These are phyloP conservation scores for Polietes domitor DNA, from an alignment of 2,888 invertebrate genomes.

Conservation along the genomic window DNA sequence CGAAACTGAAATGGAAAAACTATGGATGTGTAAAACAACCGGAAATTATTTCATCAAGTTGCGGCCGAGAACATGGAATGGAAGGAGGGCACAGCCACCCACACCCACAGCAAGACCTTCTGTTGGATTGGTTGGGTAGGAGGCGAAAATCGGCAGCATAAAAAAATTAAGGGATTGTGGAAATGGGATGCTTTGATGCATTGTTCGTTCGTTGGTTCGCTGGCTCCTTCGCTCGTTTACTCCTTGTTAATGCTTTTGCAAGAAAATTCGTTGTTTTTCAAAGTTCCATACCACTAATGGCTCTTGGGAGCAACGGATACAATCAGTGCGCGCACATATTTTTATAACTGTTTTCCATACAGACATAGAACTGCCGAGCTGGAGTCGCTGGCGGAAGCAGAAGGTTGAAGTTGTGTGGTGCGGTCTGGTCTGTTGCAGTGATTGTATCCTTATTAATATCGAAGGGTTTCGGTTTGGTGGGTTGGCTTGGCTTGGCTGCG, in stretches of 20 bases:
- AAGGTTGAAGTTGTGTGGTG: background rate
- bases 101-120: background rate
- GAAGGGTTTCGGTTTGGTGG: slow-evolving; percentile 6
- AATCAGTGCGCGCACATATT: slow-evolving; percentile 55
- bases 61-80: slow-evolving; percentile 4
- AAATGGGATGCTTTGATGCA: slow-evolving; percentile 36
- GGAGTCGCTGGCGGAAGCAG: slow-evolving; percentile 13
- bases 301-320: slow-evolving; percentile 54
- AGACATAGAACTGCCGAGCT: slow-evolving; percentile 4
- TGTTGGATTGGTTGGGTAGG: background rate
- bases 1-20: slow-evolving; percentile 7
- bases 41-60: slow-evolving; percentile 54
- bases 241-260: slow-evolving; percentile 38
- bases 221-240: background rate
- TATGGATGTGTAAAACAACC: slow-evolving; percentile 23
- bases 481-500: slow-evolving; percentile 31
- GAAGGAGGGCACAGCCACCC: background rate
- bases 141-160: background rate
- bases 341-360: slow-evolving; percentile 32
- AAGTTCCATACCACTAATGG: slow-evolving; percentile 56
- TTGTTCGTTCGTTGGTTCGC: background rate
- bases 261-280: slow-evolving; percentile 32
- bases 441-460: slow-evolving; percentile 32
- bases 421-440: slow-evolving; percentile 32
- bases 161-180: slow-evolving; percentile 25